Percentiles rank a stretch among this genome's conserved stretches.
Evolutionary conservation across 2,888 invertebrate species (phyloP).

Genomic region (Corbicula japonica): DNA sequence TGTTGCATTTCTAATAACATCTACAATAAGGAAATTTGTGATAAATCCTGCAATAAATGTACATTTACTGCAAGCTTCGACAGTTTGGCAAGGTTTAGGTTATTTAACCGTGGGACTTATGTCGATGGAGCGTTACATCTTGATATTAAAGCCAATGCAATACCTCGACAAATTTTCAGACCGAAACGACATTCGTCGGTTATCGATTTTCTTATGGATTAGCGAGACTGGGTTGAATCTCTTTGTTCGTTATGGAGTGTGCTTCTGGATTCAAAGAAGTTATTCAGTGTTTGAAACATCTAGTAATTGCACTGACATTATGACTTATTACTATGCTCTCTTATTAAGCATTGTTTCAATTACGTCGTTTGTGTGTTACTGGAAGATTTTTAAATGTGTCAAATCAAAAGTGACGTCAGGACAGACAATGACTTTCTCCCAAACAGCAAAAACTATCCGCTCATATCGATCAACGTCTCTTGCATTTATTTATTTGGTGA

Average conservation of each 20-base stretch:
- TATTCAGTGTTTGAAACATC: neutral
- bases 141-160: constrained; percentile 20
- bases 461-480: constrained; percentile 7
- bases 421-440: neutral
- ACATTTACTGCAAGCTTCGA: neutral
- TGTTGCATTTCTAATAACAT: neutral
- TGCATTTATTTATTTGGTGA: neutral
- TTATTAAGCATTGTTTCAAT: neutral
- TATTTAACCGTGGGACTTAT: neutral
- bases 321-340: neutral
- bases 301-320: neutral
- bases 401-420: neutral
- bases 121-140: constrained; percentile 12
- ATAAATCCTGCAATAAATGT: neutral
- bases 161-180: neutral
- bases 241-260: constrained; percentile 8
- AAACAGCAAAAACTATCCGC: neutral
- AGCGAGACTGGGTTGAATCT: neutral
- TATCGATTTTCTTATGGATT: neutral
- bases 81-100: neutral
- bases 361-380: neutral
- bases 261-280: too few relatives aligned
- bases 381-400: neutral
- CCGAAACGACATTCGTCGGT: neutral
- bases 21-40: constrained; percentile 10